Conservation (phyloP, 2,888 invertebrate species). For the Holacanthella duospinosa region DNA sequence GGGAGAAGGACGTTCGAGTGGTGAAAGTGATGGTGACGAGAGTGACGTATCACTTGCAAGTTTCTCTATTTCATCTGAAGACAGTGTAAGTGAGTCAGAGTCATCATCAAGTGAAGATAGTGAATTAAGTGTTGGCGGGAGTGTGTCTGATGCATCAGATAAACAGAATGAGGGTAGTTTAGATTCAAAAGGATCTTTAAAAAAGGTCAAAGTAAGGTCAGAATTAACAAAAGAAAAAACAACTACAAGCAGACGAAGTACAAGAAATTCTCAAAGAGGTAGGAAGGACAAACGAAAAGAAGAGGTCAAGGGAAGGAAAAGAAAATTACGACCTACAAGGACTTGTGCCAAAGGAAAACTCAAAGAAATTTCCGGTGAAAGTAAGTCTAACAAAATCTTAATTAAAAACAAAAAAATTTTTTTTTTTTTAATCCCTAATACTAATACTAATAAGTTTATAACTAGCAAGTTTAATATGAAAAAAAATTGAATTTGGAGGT, state of each 20-base stretch:
- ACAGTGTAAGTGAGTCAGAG: conserved; percentile 20
- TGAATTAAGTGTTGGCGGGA: not conserved
- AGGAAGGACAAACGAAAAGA: not conserved
- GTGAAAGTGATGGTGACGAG: not conserved
- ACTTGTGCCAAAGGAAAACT: conserved; percentile 35
- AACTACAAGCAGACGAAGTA: conserved; percentile 3
- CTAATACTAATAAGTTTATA: too few species aligned
- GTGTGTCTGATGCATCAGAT: not conserved
- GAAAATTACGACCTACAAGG: conserved; percentile 33
- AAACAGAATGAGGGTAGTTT: not conserved
- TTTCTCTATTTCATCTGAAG: conserved; percentile 8
- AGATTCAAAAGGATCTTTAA: not conserved
- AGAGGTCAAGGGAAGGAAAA: conserved; percentile 7
- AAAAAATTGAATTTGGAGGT: too few species aligned
- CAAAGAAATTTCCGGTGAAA: conserved; percentile 34
- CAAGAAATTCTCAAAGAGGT: conserved; percentile 5
- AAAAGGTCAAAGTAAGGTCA: conserved; percentile 7
- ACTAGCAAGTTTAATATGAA: not conserved
- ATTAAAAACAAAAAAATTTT: not conserved
- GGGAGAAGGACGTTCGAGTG: not conserved
- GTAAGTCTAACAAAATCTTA: conserved; percentile 20
- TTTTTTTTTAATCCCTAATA: too few species aligned
- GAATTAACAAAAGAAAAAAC: not conserved
- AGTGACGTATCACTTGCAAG: conserved; percentile 4
- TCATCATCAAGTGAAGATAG: conserved; percentile 8